phyloP scores from a whole-genome alignment of 2,888 invertebrate genomes.

The Ctena decussata region DNA sequence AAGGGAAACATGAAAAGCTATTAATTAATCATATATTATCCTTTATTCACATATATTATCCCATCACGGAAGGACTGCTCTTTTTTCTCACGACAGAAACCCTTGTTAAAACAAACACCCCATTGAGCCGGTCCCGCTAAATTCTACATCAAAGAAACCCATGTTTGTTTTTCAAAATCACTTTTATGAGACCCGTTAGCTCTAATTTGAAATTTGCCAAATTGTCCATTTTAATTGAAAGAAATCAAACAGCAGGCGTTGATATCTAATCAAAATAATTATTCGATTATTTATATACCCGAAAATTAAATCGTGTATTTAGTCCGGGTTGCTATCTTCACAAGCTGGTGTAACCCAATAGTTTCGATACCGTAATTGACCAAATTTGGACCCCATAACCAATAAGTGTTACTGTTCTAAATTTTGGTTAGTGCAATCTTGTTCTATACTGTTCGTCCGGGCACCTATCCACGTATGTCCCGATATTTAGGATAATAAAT shows the following conservation, averaged over 20 bases:
- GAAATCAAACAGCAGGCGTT: not conserved
- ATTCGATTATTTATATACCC: not conserved
- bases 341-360: no score
- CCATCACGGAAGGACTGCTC: not conserved
- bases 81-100: not conserved
- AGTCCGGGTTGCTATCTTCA: not conserved
- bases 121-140: slow-evolving; percentile 1
- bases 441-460: no score
- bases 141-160: not conserved
- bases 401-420: no score
- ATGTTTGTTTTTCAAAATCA: slow-evolving; percentile 7
- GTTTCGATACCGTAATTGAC: no score
- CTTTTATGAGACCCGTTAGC: not conserved
- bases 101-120: not conserved
- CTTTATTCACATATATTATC: not conserved
- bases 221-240: not conserved
- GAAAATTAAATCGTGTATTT: not conserved
- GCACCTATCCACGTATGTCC: no score
- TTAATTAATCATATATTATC: not conserved
- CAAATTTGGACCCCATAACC: no score
- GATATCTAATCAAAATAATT: not conserved
- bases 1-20: not conserved
- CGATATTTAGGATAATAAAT: no score
- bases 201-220: not conserved
- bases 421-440: no score